Percentiles rank a stretch among this genome's conserved stretches.
Conservation (phyloP, 2,113 vertebrate species). For the Antigone vipio region DNA sequence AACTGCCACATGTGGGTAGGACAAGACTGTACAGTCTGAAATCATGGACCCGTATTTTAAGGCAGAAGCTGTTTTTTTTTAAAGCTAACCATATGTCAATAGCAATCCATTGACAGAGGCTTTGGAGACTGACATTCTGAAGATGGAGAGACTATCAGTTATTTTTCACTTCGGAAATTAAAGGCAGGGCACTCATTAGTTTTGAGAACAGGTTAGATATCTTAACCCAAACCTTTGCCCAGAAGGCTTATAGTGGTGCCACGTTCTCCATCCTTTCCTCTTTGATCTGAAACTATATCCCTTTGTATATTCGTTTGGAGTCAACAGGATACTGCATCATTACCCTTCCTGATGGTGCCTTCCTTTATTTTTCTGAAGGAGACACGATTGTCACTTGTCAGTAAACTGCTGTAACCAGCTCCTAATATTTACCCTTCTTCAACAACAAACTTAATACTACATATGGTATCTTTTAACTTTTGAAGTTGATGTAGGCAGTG, state of each 20-base stretch:
- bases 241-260: neutral
- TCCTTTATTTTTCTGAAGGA: slow-evolving; percentile 4
- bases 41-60: neutral
- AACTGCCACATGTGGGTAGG: neutral
- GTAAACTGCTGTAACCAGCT: neutral
- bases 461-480: neutral
- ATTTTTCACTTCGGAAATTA: neutral
- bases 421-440: neutral
- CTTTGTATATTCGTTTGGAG: neutral
- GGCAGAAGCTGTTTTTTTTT: neutral
- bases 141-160: neutral
- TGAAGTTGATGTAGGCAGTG: neutral
- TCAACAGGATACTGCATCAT: slow-evolving; percentile 51
- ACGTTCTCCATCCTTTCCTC: neutral
- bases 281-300: neutral
- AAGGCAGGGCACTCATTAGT: neutral
- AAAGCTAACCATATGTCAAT: neutral
- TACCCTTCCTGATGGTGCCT: neutral
- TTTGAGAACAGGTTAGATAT: neutral
- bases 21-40: neutral
- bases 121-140: neutral
- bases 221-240: neutral
- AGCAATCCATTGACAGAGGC: neutral
- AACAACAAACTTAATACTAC: neutral
- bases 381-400: neutral